These are phyloP conservation scores for Cephonodes hylas DNA, from an alignment of 2,888 invertebrate genomes.

Conservation along the genomic window DNA sequence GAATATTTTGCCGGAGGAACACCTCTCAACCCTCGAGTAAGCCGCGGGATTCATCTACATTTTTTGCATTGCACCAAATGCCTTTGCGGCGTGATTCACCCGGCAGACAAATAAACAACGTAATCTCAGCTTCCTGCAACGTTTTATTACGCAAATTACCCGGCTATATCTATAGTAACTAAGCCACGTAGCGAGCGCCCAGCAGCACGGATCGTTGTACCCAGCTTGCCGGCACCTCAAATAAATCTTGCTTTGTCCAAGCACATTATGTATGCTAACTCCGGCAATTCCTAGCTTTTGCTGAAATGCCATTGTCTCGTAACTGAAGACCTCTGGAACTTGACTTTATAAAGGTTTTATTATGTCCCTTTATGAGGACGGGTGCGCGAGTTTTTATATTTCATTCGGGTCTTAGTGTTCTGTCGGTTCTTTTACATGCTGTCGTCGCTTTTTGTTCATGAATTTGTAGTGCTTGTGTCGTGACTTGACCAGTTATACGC, in stretches of 20 bases:
- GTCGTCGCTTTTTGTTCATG: too few relatives aligned
- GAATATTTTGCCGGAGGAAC: neutral
- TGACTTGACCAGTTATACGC: too few relatives aligned
- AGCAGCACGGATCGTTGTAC: neutral
- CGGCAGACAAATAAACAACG: neutral
- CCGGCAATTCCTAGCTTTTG: slow-evolving; percentile 41
- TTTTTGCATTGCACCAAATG: slow-evolving; percentile 9
- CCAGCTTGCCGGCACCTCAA: slow-evolving; percentile 42
- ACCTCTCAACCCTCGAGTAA: slow-evolving; percentile 1
- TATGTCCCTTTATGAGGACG: neutral
- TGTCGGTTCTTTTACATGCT: neutral
- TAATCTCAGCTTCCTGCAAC: slow-evolving; percentile 7
- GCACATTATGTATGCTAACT: slow-evolving; percentile 65
- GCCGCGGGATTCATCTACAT: slow-evolving; percentile 1
- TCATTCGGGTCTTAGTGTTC: neutral
- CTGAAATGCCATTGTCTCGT: slow-evolving; percentile 28
- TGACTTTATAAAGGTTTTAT: neutral
- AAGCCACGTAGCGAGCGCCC: neutral
- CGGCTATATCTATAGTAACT: neutral
- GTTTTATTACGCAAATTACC: slow-evolving; percentile 10
- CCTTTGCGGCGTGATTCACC: slow-evolving; percentile 2
- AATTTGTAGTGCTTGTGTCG: too few relatives aligned
- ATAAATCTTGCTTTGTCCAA: slow-evolving; percentile 71
- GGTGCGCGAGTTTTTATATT: neutral
- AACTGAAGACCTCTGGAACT: slow-evolving; percentile 4